A percentile compares a stretch with the other conserved stretches of the same genome.
Evolutionary conservation across 2,888 invertebrate genomes (phyloP).

Genomic region (Tholera decimalis): DNA sequence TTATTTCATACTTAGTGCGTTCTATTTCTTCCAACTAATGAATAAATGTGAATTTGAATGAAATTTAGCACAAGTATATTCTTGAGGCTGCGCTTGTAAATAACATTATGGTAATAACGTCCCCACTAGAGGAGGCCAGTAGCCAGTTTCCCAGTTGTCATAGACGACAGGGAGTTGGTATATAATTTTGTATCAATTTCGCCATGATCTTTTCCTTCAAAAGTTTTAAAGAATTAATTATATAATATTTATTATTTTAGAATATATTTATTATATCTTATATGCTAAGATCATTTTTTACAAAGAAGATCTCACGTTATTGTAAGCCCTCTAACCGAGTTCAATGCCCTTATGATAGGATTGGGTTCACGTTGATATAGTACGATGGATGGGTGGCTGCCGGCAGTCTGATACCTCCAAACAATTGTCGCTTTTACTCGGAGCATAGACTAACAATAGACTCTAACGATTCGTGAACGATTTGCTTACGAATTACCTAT

Average conservation of each 20-base stretch:
- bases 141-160: no score
- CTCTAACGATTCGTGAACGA: not conserved
- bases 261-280: not conserved
- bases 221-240: no score
- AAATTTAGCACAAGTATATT: no score
- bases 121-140: no score
- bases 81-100: no score
- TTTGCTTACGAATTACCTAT: not conserved
- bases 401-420: not conserved
- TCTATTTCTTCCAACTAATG: not conserved
- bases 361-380: conserved; percentile 1
- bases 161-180: no score
- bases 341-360: conserved; percentile 21
- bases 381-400: not conserved
- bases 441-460: not conserved
- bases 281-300: no score
- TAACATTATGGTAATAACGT: no score
- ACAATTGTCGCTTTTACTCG: conserved; percentile 8
- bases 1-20: conserved; percentile 11
- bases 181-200: no score
- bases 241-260: no score
- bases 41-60: not conserved
- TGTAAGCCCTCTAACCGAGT: not conserved
- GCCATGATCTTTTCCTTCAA: no score
- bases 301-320: not conserved